phyloP scores from a whole-genome alignment of 2,888 invertebrate species.

The Plutella xylostella region DNA sequence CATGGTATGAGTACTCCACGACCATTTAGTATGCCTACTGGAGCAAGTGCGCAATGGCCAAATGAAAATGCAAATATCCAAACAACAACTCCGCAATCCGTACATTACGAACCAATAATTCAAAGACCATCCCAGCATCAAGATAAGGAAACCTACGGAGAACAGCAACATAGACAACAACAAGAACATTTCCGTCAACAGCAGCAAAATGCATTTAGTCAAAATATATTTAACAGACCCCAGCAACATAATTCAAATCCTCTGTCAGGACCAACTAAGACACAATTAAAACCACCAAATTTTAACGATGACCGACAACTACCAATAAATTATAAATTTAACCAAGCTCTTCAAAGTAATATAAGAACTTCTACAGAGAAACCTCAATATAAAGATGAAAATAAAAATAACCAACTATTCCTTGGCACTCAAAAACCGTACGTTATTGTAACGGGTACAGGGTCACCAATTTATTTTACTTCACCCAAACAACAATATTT shows the following conservation, averaged over 20 bases:
- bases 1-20: slow-evolving; percentile 56
- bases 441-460: slow-evolving; percentile 33
- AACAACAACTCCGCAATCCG: slow-evolving; percentile 22
- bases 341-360: slow-evolving; percentile 28
- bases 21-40: slow-evolving; percentile 42
- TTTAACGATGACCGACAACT: slow-evolving; percentile 56
- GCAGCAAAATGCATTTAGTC: slow-evolving; percentile 27
- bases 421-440: slow-evolving; percentile 41
- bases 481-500: slow-evolving; percentile 39
- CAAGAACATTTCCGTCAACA: slow-evolving; percentile 30
- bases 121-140: slow-evolving; percentile 22
- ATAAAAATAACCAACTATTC: slow-evolving; percentile 29
- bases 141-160: slow-evolving; percentile 18
- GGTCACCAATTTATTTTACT: slow-evolving; percentile 32
- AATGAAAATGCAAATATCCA: slow-evolving; percentile 22
- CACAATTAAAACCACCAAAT: slow-evolving; percentile 52
- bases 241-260: slow-evolving; percentile 20
- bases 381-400: slow-evolving; percentile 28
- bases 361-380: slow-evolving; percentile 21
- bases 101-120: slow-evolving; percentile 26
- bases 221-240: slow-evolving; percentile 8
- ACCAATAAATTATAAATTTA: slow-evolving; percentile 53
- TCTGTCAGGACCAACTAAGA: slow-evolving; percentile 31
- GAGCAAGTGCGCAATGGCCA: slow-evolving; percentile 24
- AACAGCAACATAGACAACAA: slow-evolving; percentile 19